phyloP scores from a whole-genome alignment of 2,888 invertebrate species.

The Clusia tigrina region DNA sequence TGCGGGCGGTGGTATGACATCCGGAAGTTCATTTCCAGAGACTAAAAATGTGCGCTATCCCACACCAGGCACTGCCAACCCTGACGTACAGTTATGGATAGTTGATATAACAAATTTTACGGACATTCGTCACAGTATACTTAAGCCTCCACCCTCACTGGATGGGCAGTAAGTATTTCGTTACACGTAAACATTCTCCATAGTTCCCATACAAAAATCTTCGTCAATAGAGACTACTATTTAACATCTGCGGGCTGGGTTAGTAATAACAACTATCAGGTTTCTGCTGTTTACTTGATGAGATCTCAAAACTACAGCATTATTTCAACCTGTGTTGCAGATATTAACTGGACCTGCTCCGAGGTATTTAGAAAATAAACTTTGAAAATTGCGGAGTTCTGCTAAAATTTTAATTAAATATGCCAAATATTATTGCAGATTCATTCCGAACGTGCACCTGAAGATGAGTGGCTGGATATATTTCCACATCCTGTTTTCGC shows the following conservation, averaged over 20 bases:
- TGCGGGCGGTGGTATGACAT: conserved; percentile 68
- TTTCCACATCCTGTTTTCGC: conserved; percentile 86
- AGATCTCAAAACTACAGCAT: conserved; percentile 91
- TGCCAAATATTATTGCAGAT: conserved; percentile 67
- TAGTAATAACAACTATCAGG: conserved; percentile 75
- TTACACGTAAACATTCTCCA: neutral
- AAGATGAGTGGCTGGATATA: conserved; percentile 86
- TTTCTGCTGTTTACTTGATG: conserved; percentile 92
- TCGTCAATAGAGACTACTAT: conserved; percentile 94
- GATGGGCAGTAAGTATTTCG: conserved; percentile 78
- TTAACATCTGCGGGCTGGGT: conserved; percentile 92
- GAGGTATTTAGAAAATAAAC: conserved; percentile 78
- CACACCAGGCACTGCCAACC: conserved; percentile 87
- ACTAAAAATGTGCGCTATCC: conserved; percentile 84
- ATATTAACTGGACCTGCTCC: conserved; percentile 80
- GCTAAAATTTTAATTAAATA: too few relatives aligned
- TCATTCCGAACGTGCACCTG: conserved; percentile 83
- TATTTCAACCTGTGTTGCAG: conserved; percentile 83
- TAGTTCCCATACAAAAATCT: too few relatives aligned
- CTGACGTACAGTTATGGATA: conserved; percentile 83
- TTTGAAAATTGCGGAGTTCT: conserved; percentile 17
- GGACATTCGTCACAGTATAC: conserved; percentile 71
- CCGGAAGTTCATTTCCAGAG: conserved; percentile 77
- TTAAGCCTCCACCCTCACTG: conserved; percentile 78
- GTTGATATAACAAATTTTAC: conserved; percentile 77